A percentile compares a stretch with the other conserved stretches of the same genome.
phyloP scores from a whole-genome alignment of 35 echinoderm and acorn worm species.

The Patiria miniata region DNA sequence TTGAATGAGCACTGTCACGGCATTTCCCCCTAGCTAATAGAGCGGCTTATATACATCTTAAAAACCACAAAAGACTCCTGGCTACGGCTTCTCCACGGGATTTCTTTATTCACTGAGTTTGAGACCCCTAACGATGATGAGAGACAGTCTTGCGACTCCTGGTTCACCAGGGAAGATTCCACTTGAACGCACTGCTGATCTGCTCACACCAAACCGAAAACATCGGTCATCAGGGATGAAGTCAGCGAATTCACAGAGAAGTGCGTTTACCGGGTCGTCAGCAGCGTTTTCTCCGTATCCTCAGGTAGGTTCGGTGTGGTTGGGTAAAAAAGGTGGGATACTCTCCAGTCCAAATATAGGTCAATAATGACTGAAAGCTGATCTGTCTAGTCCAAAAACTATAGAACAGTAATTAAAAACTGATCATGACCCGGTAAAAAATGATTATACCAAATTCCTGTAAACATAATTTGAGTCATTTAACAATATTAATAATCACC shows the following conservation, averaged over 20 bases:
- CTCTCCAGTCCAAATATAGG: too few relatives aligned
- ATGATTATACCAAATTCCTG: too few relatives aligned
- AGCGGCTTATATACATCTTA: too few relatives aligned
- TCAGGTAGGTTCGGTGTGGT: constrained; percentile 34
- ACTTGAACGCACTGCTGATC: not conserved
- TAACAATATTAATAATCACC: too few relatives aligned
- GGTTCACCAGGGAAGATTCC: not conserved
- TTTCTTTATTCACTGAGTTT: constrained; percentile 2
- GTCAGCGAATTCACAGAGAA: not conserved
- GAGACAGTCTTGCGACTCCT: constrained; percentile 4
- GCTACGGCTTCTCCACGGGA: not conserved
- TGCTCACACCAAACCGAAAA: not conserved
- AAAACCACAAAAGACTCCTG: not conserved
- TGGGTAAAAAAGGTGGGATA: not conserved
- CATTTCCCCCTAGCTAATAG: too few relatives aligned
- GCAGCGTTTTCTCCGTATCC: constrained; percentile 14
- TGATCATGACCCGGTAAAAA: too few relatives aligned
- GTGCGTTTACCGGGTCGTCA: not conserved
- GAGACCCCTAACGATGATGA: not conserved
- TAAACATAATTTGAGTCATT: too few relatives aligned
- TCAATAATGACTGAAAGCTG: too few relatives aligned
- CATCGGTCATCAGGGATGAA: not conserved
- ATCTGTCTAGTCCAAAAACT: too few relatives aligned
- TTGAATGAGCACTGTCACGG: too few relatives aligned
- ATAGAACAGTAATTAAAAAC: too few relatives aligned